Evolutionary conservation across 2,888 invertebrate species (phyloP), one percentile per base, ranked within the genome.

Genomic region (Caenorhabditis sp.): DNA sequence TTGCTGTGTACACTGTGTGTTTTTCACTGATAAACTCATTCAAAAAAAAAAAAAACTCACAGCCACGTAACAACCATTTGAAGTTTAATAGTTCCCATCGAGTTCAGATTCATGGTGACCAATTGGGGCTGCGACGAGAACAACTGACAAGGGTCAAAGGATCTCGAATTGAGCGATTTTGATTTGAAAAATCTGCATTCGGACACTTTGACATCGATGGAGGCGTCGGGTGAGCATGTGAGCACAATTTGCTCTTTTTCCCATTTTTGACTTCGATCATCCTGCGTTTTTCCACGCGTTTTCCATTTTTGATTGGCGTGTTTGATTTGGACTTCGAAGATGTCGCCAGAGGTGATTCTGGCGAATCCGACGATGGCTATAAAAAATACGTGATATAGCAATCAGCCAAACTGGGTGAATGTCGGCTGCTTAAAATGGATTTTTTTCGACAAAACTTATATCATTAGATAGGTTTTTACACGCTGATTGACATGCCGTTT

Each of bases 291-390:
- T 12, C 74, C 74, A n/a, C 64, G 61, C 8, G 89, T 89, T 83
- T 91, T 90, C 91, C 91, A 91, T 84, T 91, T 91, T 84, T 91
- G 91, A 21, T 86, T 83, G 5, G 91, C 91, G 80, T 91, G 90
- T 63, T 89, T 88, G 14, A 91, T 86, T 2, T 88, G 88, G 27
- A 91, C 90, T 82, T 91, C 91, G 88, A 91, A 91, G 27, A 90
- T 89, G 85, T 91, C 91, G 2, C 91, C 91, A 1, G 90, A 89
- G 82, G 90, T 90, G 43, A 91, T 88, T 7, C 91, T 88, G 5
- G 91, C 91, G 87, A 91, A 91, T 14, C 91, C 91, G 76, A 90
- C 90, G 78, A 91, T 90, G 31, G 91, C 91, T 90, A 52, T 69
- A 83, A 70, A 21, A 20, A n/a, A n/a, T n/a, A n/a, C n/a, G n/a